Percentiles rank a stretch among this genome's conserved stretches.
These are phyloP conservation scores for Brachionus sp. DNA, from an alignment of 1,140 invertebrate genomes.

Conservation along the genomic window DNA sequence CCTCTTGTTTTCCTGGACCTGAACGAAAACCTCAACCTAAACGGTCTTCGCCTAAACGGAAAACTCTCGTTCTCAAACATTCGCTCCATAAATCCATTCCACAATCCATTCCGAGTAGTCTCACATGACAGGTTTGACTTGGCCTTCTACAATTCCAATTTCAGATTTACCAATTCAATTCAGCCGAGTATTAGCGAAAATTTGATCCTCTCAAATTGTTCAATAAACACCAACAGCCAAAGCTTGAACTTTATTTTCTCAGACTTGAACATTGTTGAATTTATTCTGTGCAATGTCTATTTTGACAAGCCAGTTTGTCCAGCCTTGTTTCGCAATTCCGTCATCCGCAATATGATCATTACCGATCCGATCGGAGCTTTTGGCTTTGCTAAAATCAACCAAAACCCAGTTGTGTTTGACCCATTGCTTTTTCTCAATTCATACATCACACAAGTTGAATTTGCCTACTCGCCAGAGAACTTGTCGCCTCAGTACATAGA, in stretches of 20 bases:
- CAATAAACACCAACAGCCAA: background rate
- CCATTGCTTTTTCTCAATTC: background rate
- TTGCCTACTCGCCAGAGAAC: background rate
- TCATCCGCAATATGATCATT: slow-evolving; percentile 1
- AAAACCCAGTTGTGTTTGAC: background rate
- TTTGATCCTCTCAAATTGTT: background rate
- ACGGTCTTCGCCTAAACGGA: background rate
- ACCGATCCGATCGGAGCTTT: slow-evolving; percentile 18
- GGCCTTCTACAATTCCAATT: slow-evolving; percentile 22
- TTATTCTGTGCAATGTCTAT: slow-evolving; percentile 9
- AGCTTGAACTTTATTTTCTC: background rate
- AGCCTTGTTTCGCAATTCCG: background rate
- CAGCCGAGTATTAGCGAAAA: background rate
- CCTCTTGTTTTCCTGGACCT: background rate
- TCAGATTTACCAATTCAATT: background rate
- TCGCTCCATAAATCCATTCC: slow-evolving; percentile 12
- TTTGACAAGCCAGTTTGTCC: slow-evolving; percentile 7
- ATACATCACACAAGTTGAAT: background rate
- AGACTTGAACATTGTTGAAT: background rate
- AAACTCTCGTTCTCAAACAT: slow-evolving; percentile 6
- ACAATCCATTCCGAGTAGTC: background rate
- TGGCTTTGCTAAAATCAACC: background rate
- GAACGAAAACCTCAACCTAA: slow-evolving; percentile 16
- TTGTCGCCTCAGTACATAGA: background rate
- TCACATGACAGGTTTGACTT: background rate